Evolutionary conservation across 2,888 invertebrate genomes (phyloP).

Genomic region (Xanthia icteritia): DNA sequence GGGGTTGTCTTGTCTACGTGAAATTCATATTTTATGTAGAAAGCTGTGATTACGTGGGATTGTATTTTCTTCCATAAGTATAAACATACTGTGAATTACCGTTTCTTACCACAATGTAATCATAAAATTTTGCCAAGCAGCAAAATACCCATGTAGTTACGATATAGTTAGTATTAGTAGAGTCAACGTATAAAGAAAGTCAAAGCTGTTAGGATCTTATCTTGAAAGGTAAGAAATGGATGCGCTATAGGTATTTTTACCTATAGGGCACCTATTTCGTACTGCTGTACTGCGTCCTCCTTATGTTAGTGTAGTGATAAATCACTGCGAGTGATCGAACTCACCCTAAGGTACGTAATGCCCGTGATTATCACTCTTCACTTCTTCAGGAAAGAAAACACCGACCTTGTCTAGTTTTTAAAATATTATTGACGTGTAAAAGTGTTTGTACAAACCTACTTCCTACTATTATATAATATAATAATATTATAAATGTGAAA

Average conservation of each 20-base stretch:
- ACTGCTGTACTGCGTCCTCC: background rate
- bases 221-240: background rate
- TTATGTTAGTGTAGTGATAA: conserved; percentile 25
- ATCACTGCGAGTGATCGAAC: conserved; percentile 33
- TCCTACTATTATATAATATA: no score
- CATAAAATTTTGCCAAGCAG: background rate
- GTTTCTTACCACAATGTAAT: background rate
- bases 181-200: background rate
- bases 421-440: background rate
- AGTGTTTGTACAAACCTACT: background rate
- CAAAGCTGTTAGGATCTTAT: background rate
- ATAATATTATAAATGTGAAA: no score
- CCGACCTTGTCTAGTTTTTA: background rate
- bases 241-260: background rate
- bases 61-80: background rate
- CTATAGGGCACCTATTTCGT: no score
- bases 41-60: background rate
- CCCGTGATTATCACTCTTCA: conserved; percentile 11
- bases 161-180: background rate
- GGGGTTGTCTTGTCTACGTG: conserved; percentile 5
- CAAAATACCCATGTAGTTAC: background rate
- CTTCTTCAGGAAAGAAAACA: background rate
- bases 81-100: no score
- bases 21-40: background rate
- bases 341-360: conserved; percentile 2